phyloP scores from a whole-genome alignment of 2,797 vertebrate species.

The Sciurus vulgaris region DNA sequence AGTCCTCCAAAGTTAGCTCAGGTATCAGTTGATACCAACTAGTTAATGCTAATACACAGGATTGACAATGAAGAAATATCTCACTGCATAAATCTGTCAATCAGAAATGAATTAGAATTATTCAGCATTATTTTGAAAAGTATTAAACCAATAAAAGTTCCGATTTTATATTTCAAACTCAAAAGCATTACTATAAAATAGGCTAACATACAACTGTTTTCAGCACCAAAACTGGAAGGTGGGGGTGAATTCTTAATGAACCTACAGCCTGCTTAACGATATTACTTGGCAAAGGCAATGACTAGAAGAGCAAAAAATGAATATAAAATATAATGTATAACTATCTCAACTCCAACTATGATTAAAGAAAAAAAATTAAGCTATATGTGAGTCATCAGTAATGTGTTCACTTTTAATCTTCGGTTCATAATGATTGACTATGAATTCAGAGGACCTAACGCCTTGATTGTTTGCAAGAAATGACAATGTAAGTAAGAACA shows the following conservation, averaged over 20 bases:
- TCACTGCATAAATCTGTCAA: constrained; percentile 37
- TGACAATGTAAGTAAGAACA: constrained; percentile 21
- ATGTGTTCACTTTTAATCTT: constrained; percentile 43
- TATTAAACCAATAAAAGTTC: background rate
- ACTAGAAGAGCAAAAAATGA: constrained; percentile 38
- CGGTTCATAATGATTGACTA: constrained; percentile 49
- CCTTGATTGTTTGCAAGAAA: constrained; percentile 44
- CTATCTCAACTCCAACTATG: background rate
- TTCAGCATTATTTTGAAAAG: background rate
- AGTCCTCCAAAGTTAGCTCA: background rate
- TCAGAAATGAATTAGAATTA: constrained; percentile 18
- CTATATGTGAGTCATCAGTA: constrained; percentile 31
- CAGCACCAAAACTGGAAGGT: background rate
- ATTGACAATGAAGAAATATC: constrained; percentile 55
- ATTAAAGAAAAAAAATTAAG: constrained; percentile 3
- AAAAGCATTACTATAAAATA: constrained; percentile 53
- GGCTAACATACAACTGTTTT: constrained; percentile 10
- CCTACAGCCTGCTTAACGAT: constrained; percentile 37
- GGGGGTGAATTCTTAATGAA: background rate
- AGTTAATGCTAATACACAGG: constrained; percentile 27
- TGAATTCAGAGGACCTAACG: constrained; percentile 52
- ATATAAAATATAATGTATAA: constrained; percentile 14
- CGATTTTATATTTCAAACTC: constrained; percentile 47
- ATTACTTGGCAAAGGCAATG: constrained; percentile 35
- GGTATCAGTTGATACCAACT: background rate